A percentile compares a stretch with the other conserved stretches of the same genome.
phyloP scores from a whole-genome alignment of 1,140 invertebrate genomes.

The Lepidotrigona ventralis region DNA sequence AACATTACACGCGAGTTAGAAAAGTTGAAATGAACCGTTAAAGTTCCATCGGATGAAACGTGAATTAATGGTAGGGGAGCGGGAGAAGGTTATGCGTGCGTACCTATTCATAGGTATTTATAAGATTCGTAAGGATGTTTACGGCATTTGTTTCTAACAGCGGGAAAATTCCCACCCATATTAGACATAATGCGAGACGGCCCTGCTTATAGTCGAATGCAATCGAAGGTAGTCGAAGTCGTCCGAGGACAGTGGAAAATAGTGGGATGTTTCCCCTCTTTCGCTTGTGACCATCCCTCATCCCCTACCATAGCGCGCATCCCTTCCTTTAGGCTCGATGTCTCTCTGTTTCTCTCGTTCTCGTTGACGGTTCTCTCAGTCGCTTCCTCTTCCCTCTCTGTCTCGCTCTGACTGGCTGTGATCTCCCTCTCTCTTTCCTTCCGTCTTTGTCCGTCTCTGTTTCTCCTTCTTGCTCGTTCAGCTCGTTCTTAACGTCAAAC shows the following conservation, averaged over 20 bases:
- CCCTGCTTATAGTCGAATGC: conserved; percentile 61
- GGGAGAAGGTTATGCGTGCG: background rate
- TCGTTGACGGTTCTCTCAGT: conserved; percentile 29
- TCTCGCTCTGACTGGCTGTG: conserved; percentile 26
- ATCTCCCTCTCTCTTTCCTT: conserved; percentile 42
- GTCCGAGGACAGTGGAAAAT: conserved; percentile 50
- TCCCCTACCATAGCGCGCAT: conserved; percentile 42
- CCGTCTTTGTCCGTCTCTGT: conserved; percentile 54
- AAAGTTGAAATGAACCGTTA: background rate
- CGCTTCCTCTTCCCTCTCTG: conserved; percentile 52
- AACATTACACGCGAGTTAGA: background rate
- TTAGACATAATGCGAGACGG: conserved; percentile 59
- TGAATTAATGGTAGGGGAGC: background rate
- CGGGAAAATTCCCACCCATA: conserved; percentile 42
- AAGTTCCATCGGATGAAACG: background rate
- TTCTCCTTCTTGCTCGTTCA: conserved; percentile 56
- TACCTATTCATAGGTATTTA: background rate
- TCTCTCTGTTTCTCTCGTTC: conserved; percentile 35
- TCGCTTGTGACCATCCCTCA: conserved; percentile 40
- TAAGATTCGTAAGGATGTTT: conserved; percentile 23
- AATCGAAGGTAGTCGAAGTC: conserved; percentile 63
- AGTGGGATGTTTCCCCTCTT: conserved; percentile 41
- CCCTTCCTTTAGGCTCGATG: conserved; percentile 41
- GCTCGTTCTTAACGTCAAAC: conserved; percentile 75
- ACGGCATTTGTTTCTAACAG: conserved; percentile 43